These are phyloP conservation scores for Tetramorium bicarinatum DNA, from an alignment of 2,888 invertebrate genomes.

Conservation along the genomic window DNA sequence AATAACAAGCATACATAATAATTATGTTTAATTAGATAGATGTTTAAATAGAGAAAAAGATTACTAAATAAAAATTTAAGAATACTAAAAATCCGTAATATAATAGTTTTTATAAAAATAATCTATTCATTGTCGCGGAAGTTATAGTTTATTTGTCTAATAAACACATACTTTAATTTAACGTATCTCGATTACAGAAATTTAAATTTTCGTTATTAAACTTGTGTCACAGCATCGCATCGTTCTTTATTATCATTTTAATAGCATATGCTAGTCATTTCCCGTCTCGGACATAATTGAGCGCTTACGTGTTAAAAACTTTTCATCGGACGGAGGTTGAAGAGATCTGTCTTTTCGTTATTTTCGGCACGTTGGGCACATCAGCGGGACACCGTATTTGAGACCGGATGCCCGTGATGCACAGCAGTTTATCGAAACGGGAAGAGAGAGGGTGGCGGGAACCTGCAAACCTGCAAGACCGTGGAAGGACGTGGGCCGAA, in stretches of 20 bases:
- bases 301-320: conserved; percentile 28
- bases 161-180: neutral
- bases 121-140: neutral
- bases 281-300: conserved; percentile 18
- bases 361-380: conserved; percentile 53
- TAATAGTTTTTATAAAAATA: conserved; percentile 5
- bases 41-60: neutral
- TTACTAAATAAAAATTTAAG: neutral
- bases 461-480: conserved; percentile 60
- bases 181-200: conserved; percentile 2
- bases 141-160: neutral
- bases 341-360: conserved; percentile 35
- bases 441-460: conserved; percentile 65
- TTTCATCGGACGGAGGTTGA: conserved; percentile 17
- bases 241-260: conserved; percentile 46
- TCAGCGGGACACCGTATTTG: conserved; percentile 61
- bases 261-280: neutral
- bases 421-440: conserved; percentile 72
- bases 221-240: conserved; percentile 16
- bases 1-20: neutral
- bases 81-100: neutral
- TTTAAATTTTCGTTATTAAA: conserved; percentile 6
- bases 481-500: conserved; percentile 71
- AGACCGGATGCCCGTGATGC: conserved; percentile 73
- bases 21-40: neutral